Evolutionary conservation across 2,888 invertebrate genomes (phyloP), one percentile per base, ranked within the genome.

Genomic region (Ormyrus rosae): DNA sequence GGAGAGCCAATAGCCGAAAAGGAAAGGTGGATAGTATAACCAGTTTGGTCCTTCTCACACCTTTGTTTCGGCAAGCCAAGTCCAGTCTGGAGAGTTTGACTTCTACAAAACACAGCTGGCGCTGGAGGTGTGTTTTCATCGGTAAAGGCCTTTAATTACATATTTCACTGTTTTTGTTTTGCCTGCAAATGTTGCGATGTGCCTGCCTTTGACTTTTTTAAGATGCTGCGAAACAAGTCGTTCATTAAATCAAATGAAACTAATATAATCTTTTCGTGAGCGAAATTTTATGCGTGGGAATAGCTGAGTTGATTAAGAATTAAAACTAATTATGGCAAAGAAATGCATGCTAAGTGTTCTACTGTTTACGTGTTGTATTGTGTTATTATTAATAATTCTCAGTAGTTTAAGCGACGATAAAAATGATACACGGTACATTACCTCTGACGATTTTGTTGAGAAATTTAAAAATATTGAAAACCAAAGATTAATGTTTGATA

Each of bases 331-430:
- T 64, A 71, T 71, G 70, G 45, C 64, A 13, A 78, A 46, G 2
- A 78, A 78, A 51, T 78, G 77, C 50, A 70, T 78, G 77, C 7
- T 65, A 50, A 13, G 13, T 6, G 34, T 51, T 2, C 60, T 78
- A 10, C 51, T 77, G n/a, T 13, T 71, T 10, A 71, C 65, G 48
- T 65, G 70, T 65, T 74, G 34, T 56, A 11, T 51, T 4, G 69
- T 77, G 7, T 7, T 78, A 13, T 65, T 72, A 61, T 55, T 72
- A 13, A 72, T 78, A 13, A 65, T 77, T n/a, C 13, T 72, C 45
- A 68, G 10, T 19, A 10, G 11, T 34, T 34, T 72, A 7, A 60
- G 55, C 46, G n/a, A 11, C 46, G 55, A 53, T 61, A 19, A 78
- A 11, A 19, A 13, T 34, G 56, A 65, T 0, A 7, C 50, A 13